Evolutionary conservation across 2,888 invertebrate species (phyloP).

Genomic region (Drosophila bunnanda): DNA sequence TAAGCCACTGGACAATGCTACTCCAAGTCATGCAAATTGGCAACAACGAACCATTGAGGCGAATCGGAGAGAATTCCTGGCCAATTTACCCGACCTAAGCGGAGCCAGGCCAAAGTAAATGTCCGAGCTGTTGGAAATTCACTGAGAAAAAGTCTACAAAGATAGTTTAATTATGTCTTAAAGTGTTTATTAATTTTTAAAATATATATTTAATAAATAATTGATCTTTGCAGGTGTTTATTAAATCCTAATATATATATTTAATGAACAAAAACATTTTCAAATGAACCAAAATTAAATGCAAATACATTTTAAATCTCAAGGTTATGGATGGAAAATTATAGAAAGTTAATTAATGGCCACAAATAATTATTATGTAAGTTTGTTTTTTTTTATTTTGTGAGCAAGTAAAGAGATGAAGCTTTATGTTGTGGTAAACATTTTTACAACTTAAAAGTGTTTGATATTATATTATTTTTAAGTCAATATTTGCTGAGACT

Average conservation of each 20-base stretch:
- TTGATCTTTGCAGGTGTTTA: not conserved
- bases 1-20: constrained; percentile 52
- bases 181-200: not conserved
- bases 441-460: not conserved
- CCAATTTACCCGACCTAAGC: constrained; percentile 68
- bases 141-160: constrained; percentile 4
- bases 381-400: not conserved
- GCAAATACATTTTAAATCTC: constrained; percentile 1
- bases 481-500: not conserved
- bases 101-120: constrained; percentile 41
- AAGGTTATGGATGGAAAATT: not conserved
- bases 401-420: not conserved
- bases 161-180: not conserved
- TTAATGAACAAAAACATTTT: not conserved
- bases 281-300: not conserved
- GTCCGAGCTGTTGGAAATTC: constrained; percentile 9
- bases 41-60: constrained; percentile 74
- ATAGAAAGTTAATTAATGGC: not conserved
- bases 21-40: constrained; percentile 55
- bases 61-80: constrained; percentile 77
- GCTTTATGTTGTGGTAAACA: not conserved
- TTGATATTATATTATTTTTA: not conserved
- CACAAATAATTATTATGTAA: not conserved
- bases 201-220: not conserved
- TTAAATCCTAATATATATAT: not conserved